Evolutionary conservation across 23 tunicate genomes (phyloP), one percentile per base, ranked within the genome.

Genomic region (Trididemnum nubilum): DNA sequence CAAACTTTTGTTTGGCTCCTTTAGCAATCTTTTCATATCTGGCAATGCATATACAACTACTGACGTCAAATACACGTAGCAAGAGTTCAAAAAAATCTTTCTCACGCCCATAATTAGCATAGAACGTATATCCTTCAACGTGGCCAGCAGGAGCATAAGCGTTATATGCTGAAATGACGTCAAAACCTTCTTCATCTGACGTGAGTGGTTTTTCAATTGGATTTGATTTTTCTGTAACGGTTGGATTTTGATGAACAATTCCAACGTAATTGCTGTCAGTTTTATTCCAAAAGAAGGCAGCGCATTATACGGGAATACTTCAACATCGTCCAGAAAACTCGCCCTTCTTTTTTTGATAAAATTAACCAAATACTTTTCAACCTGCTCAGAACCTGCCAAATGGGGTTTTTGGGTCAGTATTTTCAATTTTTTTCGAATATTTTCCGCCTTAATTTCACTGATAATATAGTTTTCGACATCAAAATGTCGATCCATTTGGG

Each of bases 51-150:
- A 92, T 92, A 19, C 50, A 40, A 26, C 85, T 65, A 1, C 77
- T 34, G 7, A 80, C 82, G 49, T 90, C 65, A 1, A 91, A 32
- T 22, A 24, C 36, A 35, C 49, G 31, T 34, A 58, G 65, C 40
- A 28, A 31, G 3, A 92, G 33, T 2, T 15, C 23, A n/a, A 82
- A 87, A 82, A 82, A 92, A 70, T 92, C 97, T 67, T 82, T 80
- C 1, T 49, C 51, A 34, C 92, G 51, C 12, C 77, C 97, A 82
- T 76, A 92, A 33, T 92, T 92, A 12, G 87, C 97, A 79, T 82
- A 92, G 24, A 87, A 82, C 65, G 83, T 36, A 72, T 83, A 22
- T 22, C 88, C 97, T 65, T 65, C 73, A 4, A 51, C 87, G 52
- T 76, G 67, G 21, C 94, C 94, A 2, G 81, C 78, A 25, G 80